These are phyloP conservation scores for Myotis yumanensis DNA, from an alignment of 2,113 vertebrate species.

Conservation along the genomic window DNA sequence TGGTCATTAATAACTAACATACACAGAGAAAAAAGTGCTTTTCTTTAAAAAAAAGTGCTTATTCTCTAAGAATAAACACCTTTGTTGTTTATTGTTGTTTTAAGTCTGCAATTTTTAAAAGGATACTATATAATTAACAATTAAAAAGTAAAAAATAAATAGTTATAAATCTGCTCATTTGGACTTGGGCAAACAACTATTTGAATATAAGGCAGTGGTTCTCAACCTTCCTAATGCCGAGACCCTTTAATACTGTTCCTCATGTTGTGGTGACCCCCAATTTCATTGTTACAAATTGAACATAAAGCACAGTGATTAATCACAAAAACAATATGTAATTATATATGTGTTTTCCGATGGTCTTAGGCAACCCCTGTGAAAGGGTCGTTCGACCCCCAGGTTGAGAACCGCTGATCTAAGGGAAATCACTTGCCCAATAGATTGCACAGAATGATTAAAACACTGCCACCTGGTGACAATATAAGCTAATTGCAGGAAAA, in stretches of 20 bases:
- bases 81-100: conserved; percentile 43
- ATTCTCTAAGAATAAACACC: background rate
- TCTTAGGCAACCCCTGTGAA: too few relatives aligned
- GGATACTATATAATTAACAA: conserved; percentile 2
- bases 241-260: too few relatives aligned
- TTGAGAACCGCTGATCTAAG: background rate
- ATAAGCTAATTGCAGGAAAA: conserved; percentile 46
- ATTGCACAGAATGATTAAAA: background rate
- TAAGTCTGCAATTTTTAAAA: background rate
- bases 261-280: too few relatives aligned
- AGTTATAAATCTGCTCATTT: background rate
- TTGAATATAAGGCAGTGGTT: background rate
- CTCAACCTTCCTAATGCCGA: too few relatives aligned
- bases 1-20: background rate
- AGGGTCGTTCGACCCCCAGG: too few relatives aligned
- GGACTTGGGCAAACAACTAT: background rate
- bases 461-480: background rate
- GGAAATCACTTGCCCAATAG: background rate
- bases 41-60: background rate
- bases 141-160: background rate
- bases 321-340: too few relatives aligned
- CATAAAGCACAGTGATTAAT: too few relatives aligned
- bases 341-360: too few relatives aligned
- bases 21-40: background rate
- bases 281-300: too few relatives aligned